phyloP scores from a whole-genome alignment of 2,113 vertebrate genomes.

The Ceyx melanurus region DNA sequence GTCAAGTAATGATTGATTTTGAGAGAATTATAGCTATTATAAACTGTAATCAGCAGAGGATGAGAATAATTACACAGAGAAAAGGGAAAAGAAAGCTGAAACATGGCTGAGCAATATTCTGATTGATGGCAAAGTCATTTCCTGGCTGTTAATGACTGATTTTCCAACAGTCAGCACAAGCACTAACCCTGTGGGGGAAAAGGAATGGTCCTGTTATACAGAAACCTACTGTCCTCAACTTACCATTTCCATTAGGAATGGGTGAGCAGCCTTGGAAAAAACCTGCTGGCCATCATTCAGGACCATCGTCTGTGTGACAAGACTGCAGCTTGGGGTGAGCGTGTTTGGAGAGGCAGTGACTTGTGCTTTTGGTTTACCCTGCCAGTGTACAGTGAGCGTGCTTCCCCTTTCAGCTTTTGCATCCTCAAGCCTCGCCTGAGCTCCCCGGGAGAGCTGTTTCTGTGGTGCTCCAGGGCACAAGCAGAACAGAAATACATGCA shows the following conservation, averaged over 20 bases:
- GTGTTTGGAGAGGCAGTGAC: neutral
- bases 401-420: neutral
- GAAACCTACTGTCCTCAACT: constrained; percentile 59
- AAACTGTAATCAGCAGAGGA: constrained; percentile 79
- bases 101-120: constrained; percentile 77
- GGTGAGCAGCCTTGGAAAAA: neutral
- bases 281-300: rapidly evolving
- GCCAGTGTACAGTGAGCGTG: rapidly evolving
- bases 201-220: constrained; percentile 34
- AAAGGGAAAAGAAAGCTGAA: constrained; percentile 62
- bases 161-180: constrained; percentile 78
- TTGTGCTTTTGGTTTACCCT: neutral
- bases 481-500: neutral
- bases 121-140: constrained; percentile 82
- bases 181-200: constrained; percentile 46
- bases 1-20: constrained; percentile 76
- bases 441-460: neutral
- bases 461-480: neutral
- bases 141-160: constrained; percentile 79
- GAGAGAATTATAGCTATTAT: constrained; percentile 82
- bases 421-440: neutral
- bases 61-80: constrained; percentile 78
- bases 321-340: neutral
- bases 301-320: neutral
- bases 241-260: constrained; percentile 19